A percentile compares a stretch with the other conserved stretches of the same genome.
These are phyloP conservation scores for Patella depressa DNA, from an alignment of 2,888 invertebrate species.

Conservation along the genomic window DNA sequence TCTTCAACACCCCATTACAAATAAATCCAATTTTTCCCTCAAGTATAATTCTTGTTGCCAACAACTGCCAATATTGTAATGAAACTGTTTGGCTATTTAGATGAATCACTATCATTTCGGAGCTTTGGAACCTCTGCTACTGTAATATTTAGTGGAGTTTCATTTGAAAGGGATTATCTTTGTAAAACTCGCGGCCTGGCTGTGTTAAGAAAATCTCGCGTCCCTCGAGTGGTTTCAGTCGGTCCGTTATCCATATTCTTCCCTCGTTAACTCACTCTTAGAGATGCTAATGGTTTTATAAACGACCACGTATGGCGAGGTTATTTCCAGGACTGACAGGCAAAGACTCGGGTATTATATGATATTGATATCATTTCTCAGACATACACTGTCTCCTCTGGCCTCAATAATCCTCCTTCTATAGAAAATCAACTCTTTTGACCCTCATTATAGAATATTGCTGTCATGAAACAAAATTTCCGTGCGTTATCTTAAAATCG, in stretches of 20 bases:
- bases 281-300: constrained; percentile 42
- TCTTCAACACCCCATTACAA: no score
- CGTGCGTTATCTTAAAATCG: no score
- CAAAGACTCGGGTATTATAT: constrained; percentile 45
- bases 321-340: constrained; percentile 38
- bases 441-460: no score
- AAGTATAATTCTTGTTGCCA: constrained; percentile 17
- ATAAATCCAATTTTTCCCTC: background rate
- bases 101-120: constrained; percentile 24
- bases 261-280: constrained; percentile 18
- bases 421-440: no score
- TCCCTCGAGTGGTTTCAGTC: constrained; percentile 16
- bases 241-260: constrained; percentile 17
- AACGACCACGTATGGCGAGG: constrained; percentile 43
- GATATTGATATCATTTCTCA: constrained; percentile 47
- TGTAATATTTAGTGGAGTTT: constrained; percentile 24
- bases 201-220: constrained; percentile 11
- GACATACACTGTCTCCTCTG: constrained; percentile 13
- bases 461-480: no score
- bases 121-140: constrained; percentile 13
- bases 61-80: constrained; percentile 17
- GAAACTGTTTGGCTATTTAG: constrained; percentile 13
- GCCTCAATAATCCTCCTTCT: no score
- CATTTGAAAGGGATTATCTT: constrained; percentile 25
- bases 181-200: constrained; percentile 21